Evolutionary conservation across 1,140 invertebrate species (phyloP), one percentile per base, ranked within the genome.

Genomic region (Manduca sexta): DNA sequence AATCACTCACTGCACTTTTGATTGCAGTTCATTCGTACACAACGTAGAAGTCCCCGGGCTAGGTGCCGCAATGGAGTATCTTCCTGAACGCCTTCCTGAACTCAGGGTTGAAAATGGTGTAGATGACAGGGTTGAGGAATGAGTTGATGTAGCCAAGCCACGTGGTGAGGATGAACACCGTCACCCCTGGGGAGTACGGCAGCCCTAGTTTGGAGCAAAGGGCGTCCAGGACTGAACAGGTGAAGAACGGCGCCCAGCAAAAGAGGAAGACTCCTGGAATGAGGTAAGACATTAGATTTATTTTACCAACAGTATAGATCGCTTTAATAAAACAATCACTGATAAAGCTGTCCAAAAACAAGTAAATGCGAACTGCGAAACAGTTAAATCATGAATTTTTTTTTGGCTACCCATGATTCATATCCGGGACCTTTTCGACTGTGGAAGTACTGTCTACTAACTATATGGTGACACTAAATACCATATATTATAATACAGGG

Each of bases 111-210:
- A 99, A 99, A 70, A 99, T 98, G 26, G 98, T 99, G 85, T 99
- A 99, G 78, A 99, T 99, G 55, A 99, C 93, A 1, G 97, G 97
- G 88, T 99, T 99, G 49, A 99, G 93, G 74, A 97, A 98, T 67
- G 92, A 98, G 88, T 99, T 99, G 88, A 99, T 97, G 87, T 99
- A 99, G 37, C 98, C 98, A 18, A 99, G 89, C 98, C 98, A 99
- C 3, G 97, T 98, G 52, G 96, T 97, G 18, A 98, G 88, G 63
- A 99, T 94, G 86, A 99, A 98, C 6, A 93, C 93, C 1, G 93
- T 93, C 26, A 97, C 91, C 2, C 96, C 95, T 0, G 96, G 95
- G 43, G 93, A 91, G 81, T 95, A 97, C 49, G 92, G 88, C 35
- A 89, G 88, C 11, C 89, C 88, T 57, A 97, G 88, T 80, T 97